Percentiles rank a stretch among this genome's conserved stretches.
phyloP scores from a whole-genome alignment of 2,888 invertebrate species.

The Parnassius glacialis region DNA sequence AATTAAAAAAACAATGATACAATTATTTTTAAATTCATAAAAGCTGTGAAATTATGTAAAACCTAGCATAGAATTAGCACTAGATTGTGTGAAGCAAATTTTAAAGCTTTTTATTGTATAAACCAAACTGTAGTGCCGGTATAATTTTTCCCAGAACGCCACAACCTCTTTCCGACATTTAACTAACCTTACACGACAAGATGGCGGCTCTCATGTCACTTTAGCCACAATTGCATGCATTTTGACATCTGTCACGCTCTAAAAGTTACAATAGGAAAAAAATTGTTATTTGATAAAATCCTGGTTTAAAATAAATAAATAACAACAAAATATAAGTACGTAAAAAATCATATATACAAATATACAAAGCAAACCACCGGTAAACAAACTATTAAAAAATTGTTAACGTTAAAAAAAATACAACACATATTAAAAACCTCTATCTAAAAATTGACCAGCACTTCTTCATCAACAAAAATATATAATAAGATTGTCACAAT shows the following conservation, averaged over 20 bases:
- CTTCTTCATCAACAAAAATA: no score
- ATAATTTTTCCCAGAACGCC: slow-evolving; percentile 25
- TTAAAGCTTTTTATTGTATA: slow-evolving; percentile 15
- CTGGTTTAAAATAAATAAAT: slow-evolving; percentile 9
- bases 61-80: slow-evolving; percentile 8
- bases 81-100: slow-evolving; percentile 11
- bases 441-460: not conserved
- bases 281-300: slow-evolving; percentile 10
- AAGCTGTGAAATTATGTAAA: slow-evolving; percentile 2
- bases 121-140: slow-evolving; percentile 14
- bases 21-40: not conserved
- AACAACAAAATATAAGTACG: slow-evolving; percentile 10
- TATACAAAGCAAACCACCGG: slow-evolving; percentile 26
- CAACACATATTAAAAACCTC: slow-evolving; percentile 9
- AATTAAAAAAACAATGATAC: slow-evolving; percentile 2
- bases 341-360: not conserved
- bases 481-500: no score
- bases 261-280: slow-evolving; percentile 57
- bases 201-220: slow-evolving; percentile 64
- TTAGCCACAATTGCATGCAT: slow-evolving; percentile 71
- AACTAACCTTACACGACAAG: slow-evolving; percentile 73
- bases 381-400: slow-evolving; percentile 16
- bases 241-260: slow-evolving; percentile 76
- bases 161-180: slow-evolving; percentile 49
- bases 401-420: slow-evolving; percentile 1